A percentile compares a stretch with the other conserved stretches of the same genome.
These are phyloP conservation scores for Danaus plexippus DNA, from an alignment of 1,140 invertebrate genomes.

Conservation along the genomic window DNA sequence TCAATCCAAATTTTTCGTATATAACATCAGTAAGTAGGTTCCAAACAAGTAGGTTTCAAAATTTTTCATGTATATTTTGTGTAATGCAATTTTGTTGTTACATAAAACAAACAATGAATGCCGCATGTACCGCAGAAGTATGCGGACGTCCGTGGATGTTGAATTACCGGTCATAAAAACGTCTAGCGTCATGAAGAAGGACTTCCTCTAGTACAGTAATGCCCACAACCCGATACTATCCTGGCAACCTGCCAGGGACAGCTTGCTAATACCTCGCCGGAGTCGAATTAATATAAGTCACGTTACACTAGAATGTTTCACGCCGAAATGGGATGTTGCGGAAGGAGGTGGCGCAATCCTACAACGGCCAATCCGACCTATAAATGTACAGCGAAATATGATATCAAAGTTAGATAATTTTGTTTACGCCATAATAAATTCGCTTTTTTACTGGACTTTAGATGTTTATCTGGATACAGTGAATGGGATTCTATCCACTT, in stretches of 20 bases:
- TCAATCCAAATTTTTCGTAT: too few relatives aligned
- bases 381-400: too few relatives aligned
- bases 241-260: constrained; percentile 46
- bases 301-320: constrained; percentile 39
- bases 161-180: constrained; percentile 39
- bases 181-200: constrained; percentile 38
- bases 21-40: too few relatives aligned
- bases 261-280: constrained; percentile 33
- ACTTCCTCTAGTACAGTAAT: constrained; percentile 40
- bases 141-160: constrained; percentile 6
- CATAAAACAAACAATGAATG: too few relatives aligned
- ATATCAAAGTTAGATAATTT: too few relatives aligned
- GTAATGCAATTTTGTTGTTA: too few relatives aligned
- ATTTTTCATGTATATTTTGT: too few relatives aligned
- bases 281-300: constrained; percentile 41
- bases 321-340: constrained; percentile 16
- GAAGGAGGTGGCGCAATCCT: constrained; percentile 11
- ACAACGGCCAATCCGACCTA: too few relatives aligned
- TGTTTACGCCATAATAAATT: constrained; percentile 5
- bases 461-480: too few relatives aligned
- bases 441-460: background rate
- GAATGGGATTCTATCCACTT: too few relatives aligned
- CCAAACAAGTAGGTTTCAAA: too few relatives aligned
- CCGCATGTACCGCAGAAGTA: constrained; percentile 3
- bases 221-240: constrained; percentile 39